A percentile compares a stretch with the other conserved stretches of the same genome.
phyloP scores from a whole-genome alignment of 1,140 invertebrate species.

The Ctenoplectra terminalis region DNA sequence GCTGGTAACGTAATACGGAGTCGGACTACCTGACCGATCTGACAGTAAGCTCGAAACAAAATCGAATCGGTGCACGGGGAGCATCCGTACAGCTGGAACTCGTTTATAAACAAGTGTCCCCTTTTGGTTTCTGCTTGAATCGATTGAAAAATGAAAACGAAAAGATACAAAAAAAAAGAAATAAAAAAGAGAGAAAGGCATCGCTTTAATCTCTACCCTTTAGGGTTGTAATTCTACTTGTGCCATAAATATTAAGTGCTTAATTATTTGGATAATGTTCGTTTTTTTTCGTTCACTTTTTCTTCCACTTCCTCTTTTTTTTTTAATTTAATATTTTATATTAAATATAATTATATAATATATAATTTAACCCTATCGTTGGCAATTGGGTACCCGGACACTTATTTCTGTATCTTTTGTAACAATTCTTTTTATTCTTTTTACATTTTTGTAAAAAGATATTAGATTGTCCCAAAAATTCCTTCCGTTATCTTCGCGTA shows the following conservation, averaged over 20 bases:
- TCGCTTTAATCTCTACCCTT: not conserved
- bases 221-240: not conserved
- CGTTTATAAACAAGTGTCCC: slow-evolving; percentile 25
- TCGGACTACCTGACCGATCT: slow-evolving; percentile 71
- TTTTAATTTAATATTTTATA: not conserved
- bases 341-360: too few species aligned
- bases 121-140: not conserved
- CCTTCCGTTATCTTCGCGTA: too few species aligned
- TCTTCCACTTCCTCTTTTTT: not conserved
- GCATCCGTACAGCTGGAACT: slow-evolving; percentile 29
- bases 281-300: too few species aligned
- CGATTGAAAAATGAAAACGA: not conserved
- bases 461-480: too few species aligned
- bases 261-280: too few species aligned
- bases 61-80: slow-evolving; percentile 60
- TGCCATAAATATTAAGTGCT: not conserved
- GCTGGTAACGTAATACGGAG: slow-evolving; percentile 72
- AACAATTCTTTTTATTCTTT: too few species aligned
- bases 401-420: too few species aligned
- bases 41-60: slow-evolving; percentile 66
- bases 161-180: not conserved
- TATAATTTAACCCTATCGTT: too few species aligned
- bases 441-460: too few species aligned
- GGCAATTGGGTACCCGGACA: too few species aligned
- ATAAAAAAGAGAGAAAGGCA: too few species aligned